Base-by-base conservation (phyloP, 2,888 invertebrate species). In the Archips crataeganus region DNA sequence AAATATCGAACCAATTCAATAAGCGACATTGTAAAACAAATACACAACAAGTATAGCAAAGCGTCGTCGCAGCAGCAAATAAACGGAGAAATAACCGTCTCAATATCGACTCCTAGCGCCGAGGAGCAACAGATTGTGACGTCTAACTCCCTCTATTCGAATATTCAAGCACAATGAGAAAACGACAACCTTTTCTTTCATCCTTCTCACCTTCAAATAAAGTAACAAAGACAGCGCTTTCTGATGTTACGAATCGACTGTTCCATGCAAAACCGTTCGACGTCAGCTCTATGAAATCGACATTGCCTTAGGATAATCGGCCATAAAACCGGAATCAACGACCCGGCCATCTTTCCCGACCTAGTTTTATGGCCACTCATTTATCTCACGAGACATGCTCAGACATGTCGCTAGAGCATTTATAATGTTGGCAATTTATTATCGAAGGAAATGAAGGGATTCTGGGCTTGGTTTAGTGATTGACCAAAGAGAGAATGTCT, bases 1-100 rank as follows among this genome's bases (percentile, higher is more conserved):
- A 76, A 76, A 73, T 68, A 69, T 73, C 63, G 36, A 73, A 64
- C 63, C 77, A 77, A 77, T 80, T 79, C 79, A 83, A 84, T 84
- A 85, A 79, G 78, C 71, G 69, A 76, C 75, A 74, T 72, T 75
- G 64, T 76, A 79, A 77, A 81, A 77, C 77, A 80, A 81, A 82
- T 82, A 77, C 78, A 77, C 73, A 70, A 74, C 51, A 71, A 79
- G 77, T 75, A 77, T 78, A 82, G 80, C 80, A 81, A 79, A 79
- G 64, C 76, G 77, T 69, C 77, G 77, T 71, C 73, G 75, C 60
- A 76, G 73, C 74, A 79, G 77, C 82, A 81, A 85, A 86, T 84
- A 86, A 84, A 85, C 83, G 80, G 80, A 77, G 77, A 79, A 84
- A 84, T 85, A 84, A 83, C 80, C 80, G 81, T 82, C 82, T 84